These are phyloP conservation scores for Brachionus paranguensis DNA, from an alignment of 1,140 invertebrate genomes.

Conservation along the genomic window DNA sequence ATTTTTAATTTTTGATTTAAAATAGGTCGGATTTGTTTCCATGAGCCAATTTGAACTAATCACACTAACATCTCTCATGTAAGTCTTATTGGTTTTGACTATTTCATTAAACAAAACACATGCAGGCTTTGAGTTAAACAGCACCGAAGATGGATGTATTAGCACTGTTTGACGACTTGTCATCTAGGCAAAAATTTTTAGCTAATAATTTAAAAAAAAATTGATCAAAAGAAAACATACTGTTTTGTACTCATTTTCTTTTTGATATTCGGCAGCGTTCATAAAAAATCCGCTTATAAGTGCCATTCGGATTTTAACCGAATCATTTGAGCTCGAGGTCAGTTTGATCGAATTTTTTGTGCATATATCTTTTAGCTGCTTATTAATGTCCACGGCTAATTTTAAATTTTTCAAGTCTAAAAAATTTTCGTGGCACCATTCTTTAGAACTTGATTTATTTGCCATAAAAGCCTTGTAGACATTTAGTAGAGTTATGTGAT, in stretches of 20 bases:
- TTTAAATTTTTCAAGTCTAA: constrained; percentile 76
- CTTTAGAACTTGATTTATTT: constrained; percentile 61
- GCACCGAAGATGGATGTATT: constrained; percentile 76
- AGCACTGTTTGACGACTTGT: constrained; percentile 41
- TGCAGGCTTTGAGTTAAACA: constrained; percentile 68
- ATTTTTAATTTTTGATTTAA: constrained; percentile 23
- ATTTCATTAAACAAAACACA: constrained; percentile 84
- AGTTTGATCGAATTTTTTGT: constrained; percentile 49
- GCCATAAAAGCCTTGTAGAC: constrained; percentile 71
- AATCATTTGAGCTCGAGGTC: constrained; percentile 59
- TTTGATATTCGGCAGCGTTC: constrained; percentile 78
- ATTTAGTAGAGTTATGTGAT: constrained; percentile 85
- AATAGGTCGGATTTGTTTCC: constrained; percentile 17
- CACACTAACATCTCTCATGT: constrained; percentile 58
- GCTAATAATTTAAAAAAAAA: background rate
- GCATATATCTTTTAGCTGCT: constrained; percentile 75
- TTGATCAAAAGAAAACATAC: constrained; percentile 56
- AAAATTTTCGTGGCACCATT: constrained; percentile 85
- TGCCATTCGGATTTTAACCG: constrained; percentile 80
- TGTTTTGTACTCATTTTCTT: constrained; percentile 66
- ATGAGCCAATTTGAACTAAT: constrained; percentile 13
- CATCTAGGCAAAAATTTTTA: background rate
- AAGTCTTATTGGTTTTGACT: constrained; percentile 74
- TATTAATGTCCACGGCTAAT: constrained; percentile 72
- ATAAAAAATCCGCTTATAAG: constrained; percentile 92